Evolutionary conservation across 2,888 invertebrate genomes (phyloP).

Genomic region (Drosophila pseudotakahashii): DNA sequence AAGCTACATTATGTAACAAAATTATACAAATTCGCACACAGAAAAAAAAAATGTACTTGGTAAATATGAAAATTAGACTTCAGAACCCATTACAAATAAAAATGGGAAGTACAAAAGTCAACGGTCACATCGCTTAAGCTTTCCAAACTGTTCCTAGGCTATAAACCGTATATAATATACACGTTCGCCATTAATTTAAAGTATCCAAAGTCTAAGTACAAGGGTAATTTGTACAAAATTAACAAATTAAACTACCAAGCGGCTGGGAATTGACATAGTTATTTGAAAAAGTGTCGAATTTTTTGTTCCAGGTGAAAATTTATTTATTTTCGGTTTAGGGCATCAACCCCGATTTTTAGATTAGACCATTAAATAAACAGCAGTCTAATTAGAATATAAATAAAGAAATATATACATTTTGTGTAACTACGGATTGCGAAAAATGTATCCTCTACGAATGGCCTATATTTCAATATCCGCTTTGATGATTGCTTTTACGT

Average conservation of each 20-base stretch:
- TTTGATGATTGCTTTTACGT: background rate
- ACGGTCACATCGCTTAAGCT: slow-evolving; percentile 62
- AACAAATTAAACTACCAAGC: background rate
- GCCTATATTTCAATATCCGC: slow-evolving; percentile 13
- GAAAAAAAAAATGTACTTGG: slow-evolving; percentile 35
- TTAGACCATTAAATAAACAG: background rate
- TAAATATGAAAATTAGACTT: slow-evolving; percentile 31
- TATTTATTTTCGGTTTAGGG: background rate
- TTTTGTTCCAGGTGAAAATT: background rate
- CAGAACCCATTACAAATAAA: slow-evolving; percentile 41
- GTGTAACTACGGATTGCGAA: no score
- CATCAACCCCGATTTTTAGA: background rate
- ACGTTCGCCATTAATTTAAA: slow-evolving; percentile 1
- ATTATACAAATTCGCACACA: background rate
- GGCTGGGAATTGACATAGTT: slow-evolving; percentile 5
- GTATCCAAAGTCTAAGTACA: slow-evolving; percentile 23
- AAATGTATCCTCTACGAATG: background rate
- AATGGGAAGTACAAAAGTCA: slow-evolving; percentile 66
- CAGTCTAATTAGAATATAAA: no score
- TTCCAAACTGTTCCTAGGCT: slow-evolving; percentile 21
- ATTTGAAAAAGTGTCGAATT: background rate
- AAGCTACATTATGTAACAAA: no score
- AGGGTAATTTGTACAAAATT: slow-evolving; percentile 5
- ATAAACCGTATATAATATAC: background rate
- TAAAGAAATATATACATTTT: no score